Conservation (phyloP, 1,140 invertebrate genomes). For the Caerostris darwini region DNA sequence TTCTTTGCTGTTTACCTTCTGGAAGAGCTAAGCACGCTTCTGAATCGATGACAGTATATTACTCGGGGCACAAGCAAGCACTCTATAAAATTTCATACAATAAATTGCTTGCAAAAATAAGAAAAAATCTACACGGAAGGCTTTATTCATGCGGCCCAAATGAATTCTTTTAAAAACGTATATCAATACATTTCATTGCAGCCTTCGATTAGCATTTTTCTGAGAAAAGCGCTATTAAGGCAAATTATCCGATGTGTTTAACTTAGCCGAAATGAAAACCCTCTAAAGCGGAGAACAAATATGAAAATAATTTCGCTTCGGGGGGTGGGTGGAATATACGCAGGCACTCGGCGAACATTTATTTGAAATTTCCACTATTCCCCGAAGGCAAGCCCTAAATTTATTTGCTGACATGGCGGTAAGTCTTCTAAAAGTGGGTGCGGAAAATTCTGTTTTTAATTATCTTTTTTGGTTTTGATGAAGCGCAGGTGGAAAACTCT, state of each 20-base stretch:
- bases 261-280: constrained; percentile 15
- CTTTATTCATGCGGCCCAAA: constrained; percentile 1
- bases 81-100: constrained; percentile 1
- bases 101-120: neutral
- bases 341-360: constrained; percentile 25
- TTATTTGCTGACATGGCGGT: neutral
- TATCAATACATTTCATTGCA: neutral
- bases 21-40: too few relatives aligned
- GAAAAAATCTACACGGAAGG: neutral
- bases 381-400: neutral
- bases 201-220: constrained; percentile 32
- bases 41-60: neutral
- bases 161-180: constrained; percentile 22
- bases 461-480: constrained; percentile 13
- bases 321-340: neutral
- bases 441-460: constrained; percentile 22
- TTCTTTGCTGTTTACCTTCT: neutral
- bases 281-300: constrained; percentile 16
- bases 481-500: neutral
- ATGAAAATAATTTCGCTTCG: constrained; percentile 17
- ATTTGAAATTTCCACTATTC: neutral
- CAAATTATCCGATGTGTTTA: constrained; percentile 46
- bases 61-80: neutral
- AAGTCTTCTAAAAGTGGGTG: neutral
- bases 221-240: constrained; percentile 35